Conservation (phyloP, 2,113 vertebrate genomes). For the Nycticryphes semicollaris region DNA sequence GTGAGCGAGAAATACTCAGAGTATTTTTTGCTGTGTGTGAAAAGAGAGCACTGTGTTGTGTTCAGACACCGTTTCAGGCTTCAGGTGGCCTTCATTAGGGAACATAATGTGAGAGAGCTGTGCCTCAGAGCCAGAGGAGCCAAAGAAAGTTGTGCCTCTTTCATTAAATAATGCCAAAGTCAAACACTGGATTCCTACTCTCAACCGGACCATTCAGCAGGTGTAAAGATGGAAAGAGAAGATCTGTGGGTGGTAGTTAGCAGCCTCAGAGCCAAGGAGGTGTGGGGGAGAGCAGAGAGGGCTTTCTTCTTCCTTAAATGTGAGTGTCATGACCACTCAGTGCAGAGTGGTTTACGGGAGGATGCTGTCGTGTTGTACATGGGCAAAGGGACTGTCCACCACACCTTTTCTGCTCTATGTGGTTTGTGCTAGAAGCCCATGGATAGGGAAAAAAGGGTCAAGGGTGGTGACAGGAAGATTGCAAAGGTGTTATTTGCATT, state of each 20-base stretch:
- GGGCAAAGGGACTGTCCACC: not conserved
- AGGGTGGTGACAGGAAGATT: not conserved
- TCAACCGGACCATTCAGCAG: not conserved
- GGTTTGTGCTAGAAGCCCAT: not conserved
- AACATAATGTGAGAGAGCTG: not conserved
- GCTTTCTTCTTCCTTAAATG: not conserved
- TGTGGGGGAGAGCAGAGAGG: not conserved
- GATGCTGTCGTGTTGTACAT: fast-evolving
- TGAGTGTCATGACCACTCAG: not conserved
- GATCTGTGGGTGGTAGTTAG: conserved; percentile 1
- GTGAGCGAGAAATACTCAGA: not conserved
- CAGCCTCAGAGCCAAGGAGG: not conserved
- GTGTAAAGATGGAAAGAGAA: conserved; percentile 10
- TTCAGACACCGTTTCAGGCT: not conserved
- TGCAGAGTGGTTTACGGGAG: not conserved
- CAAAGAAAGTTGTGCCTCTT: not conserved
- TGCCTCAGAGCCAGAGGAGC: fast-evolving
- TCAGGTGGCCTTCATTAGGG: conserved; percentile 47
- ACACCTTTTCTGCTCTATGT: not conserved
- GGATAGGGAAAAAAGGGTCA: not conserved
- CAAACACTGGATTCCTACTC: not conserved
- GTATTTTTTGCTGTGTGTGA: not conserved
- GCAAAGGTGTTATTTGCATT: not conserved
- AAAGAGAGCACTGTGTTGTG: conserved; percentile 23
- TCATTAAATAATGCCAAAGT: not conserved